A percentile compares a stretch with the other conserved stretches of the same genome.
Conservation (phyloP, 2,888 invertebrate species). For the Mythimna ferrago region DNA sequence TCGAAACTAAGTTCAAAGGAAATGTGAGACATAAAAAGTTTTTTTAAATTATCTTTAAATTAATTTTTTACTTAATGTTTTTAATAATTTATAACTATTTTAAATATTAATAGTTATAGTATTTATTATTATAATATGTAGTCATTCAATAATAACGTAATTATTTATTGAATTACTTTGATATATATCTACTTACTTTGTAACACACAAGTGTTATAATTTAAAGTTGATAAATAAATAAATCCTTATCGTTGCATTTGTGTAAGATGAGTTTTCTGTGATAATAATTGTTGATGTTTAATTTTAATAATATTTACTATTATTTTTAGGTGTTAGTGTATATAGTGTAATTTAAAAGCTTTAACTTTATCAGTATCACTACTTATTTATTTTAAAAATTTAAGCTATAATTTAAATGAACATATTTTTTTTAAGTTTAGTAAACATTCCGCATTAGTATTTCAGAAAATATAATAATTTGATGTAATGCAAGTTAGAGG, state of each 20-base stretch:
- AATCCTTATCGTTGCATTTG: background rate
- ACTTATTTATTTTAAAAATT: background rate
- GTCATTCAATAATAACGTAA: background rate
- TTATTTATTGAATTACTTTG: too few species aligned
- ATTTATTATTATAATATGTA: background rate
- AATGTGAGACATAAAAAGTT: too few species aligned
- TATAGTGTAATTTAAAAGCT: background rate
- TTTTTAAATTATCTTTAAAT: too few species aligned
- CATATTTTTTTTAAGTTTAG: too few species aligned
- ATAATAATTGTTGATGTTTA: background rate
- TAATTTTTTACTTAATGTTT: too few species aligned
- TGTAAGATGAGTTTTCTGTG: background rate
- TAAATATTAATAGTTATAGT: background rate
- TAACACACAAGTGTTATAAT: background rate
- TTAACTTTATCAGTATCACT: background rate
- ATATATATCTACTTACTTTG: background rate
- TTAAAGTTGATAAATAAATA: background rate
- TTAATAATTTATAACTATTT: background rate
- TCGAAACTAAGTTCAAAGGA: too few species aligned
- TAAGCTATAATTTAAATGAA: too few species aligned
- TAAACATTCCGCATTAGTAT: too few species aligned
- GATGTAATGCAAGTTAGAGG: too few species aligned
- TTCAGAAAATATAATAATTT: too few species aligned
- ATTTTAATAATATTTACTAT: background rate
- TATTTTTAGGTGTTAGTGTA: background rate